Evolutionary conservation across 2,797 vertebrate genomes (phyloP).

Genomic region (Odontamblyopus lacepedii): DNA sequence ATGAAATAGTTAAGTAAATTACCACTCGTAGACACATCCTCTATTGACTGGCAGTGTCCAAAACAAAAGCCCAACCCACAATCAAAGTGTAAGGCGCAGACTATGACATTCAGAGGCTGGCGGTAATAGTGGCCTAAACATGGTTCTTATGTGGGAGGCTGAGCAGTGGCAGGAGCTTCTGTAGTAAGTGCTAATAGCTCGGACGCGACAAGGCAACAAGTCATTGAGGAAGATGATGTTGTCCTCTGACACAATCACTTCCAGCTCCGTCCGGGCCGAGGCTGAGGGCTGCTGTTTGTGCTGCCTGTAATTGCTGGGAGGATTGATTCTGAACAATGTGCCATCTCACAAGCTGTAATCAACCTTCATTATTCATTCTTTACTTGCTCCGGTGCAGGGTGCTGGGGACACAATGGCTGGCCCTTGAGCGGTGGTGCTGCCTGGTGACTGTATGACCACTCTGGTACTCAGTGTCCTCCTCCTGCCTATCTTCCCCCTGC

Average conservation of each 20-base stretch:
- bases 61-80: constrained; percentile 15
- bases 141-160: constrained; percentile 41
- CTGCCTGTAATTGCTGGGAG: constrained; percentile 73
- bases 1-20: neutral
- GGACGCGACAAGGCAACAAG: constrained; percentile 72
- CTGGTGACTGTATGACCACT: constrained; percentile 57
- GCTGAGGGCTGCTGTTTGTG: constrained; percentile 65
- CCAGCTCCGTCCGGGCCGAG: constrained; percentile 62
- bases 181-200: constrained; percentile 62
- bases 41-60: constrained; percentile 41
- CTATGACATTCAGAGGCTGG: constrained; percentile 6
- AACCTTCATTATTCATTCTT: constrained; percentile 81
- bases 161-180: constrained; percentile 32
- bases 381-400: constrained; percentile 61
- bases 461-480: constrained; percentile 12
- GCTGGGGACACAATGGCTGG: constrained; percentile 64
- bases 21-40: constrained; percentile 44
- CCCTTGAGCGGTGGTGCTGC: constrained; percentile 60
- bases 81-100: constrained; percentile 3
- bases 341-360: constrained; percentile 77
- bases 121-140: constrained; percentile 9
- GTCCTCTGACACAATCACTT: constrained; percentile 73
- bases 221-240: constrained; percentile 73
- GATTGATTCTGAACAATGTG: constrained; percentile 79
- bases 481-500: constrained; percentile 43